Percentiles rank a stretch among this genome's conserved stretches.
Evolutionary conservation across 1,140 invertebrate species (phyloP).

Genomic region (Cyrtorhinus lividipennis): DNA sequence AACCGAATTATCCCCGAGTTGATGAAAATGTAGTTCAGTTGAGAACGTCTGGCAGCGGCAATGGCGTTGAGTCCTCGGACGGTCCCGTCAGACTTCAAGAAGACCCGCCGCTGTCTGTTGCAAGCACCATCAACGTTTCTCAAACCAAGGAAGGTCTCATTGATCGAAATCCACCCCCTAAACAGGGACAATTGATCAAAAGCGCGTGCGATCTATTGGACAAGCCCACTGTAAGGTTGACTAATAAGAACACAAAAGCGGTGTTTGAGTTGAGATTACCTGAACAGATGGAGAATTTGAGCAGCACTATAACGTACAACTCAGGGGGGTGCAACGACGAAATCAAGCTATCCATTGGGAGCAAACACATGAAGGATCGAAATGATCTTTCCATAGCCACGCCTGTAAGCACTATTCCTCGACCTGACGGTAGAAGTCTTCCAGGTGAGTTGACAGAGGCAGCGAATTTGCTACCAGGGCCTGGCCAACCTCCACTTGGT

Average conservation of each 20-base stretch:
- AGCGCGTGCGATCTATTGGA: not conserved
- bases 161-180: not conserved
- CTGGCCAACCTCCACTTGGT: too few relatives aligned
- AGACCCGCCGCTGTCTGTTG: not conserved
- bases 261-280: slow-evolving; percentile 15
- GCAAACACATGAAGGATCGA: too few relatives aligned
- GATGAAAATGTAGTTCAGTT: not conserved
- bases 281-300: slow-evolving; percentile 6
- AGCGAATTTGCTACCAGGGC: too few relatives aligned
- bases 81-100: not conserved
- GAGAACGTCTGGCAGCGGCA: not conserved
- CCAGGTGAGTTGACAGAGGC: too few relatives aligned
- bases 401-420: too few relatives aligned
- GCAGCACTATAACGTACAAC: not conserved
- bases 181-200: not conserved
- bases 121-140: not conserved
- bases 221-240: not conserved
- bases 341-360: slow-evolving; percentile 9
- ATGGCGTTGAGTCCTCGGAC: not conserved
- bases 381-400: too few relatives aligned
- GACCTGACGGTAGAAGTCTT: too few relatives aligned
- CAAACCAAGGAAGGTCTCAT: not conserved
- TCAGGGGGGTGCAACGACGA: slow-evolving; percentile 10
- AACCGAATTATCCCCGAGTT: too few relatives aligned
- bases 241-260: slow-evolving; percentile 2